Percentiles rank a stretch among this genome's conserved stretches.
Evolutionary conservation across 2,888 invertebrate species (phyloP).

Genomic region (Microplitis manilae): DNA sequence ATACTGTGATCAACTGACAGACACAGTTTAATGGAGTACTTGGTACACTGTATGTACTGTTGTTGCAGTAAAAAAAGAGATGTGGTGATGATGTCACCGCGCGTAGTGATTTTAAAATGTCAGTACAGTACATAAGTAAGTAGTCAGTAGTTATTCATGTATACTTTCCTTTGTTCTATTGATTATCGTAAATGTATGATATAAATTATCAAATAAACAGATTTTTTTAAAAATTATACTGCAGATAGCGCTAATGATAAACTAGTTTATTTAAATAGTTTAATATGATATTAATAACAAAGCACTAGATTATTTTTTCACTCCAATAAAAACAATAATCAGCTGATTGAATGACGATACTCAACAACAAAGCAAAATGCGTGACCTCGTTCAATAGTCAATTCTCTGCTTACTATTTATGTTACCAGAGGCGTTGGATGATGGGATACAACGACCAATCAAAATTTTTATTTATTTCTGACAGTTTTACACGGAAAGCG

Average conservation of each 20-base stretch:
- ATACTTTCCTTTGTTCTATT: constrained; percentile 32
- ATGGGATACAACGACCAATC: neutral
- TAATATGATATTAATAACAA: neutral
- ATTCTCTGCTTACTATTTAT: neutral
- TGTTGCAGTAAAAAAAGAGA: constrained; percentile 47
- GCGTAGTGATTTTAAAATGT: constrained; percentile 5
- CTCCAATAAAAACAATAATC: constrained; percentile 66
- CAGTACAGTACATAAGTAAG: constrained; percentile 4
- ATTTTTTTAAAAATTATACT: neutral
- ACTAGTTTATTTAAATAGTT: neutral
- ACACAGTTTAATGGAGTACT: constrained; percentile 23
- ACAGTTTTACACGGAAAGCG: neutral
- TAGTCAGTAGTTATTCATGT: constrained; percentile 6
- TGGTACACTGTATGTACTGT: neutral
- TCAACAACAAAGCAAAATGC: constrained; percentile 15
- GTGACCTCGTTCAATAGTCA: constrained; percentile 8
- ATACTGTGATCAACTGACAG: constrained; percentile 58
- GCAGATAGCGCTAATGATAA: neutral
- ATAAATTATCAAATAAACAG: neutral
- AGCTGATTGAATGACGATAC: constrained; percentile 60
- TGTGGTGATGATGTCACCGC: constrained; percentile 15
- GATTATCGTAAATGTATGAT: constrained; percentile 9
- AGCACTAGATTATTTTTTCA: constrained; percentile 4
- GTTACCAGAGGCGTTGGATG: neutral
- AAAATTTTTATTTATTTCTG: neutral